phyloP scores from a whole-genome alignment of 2,888 invertebrate genomes.

The Lithosia quadra region DNA sequence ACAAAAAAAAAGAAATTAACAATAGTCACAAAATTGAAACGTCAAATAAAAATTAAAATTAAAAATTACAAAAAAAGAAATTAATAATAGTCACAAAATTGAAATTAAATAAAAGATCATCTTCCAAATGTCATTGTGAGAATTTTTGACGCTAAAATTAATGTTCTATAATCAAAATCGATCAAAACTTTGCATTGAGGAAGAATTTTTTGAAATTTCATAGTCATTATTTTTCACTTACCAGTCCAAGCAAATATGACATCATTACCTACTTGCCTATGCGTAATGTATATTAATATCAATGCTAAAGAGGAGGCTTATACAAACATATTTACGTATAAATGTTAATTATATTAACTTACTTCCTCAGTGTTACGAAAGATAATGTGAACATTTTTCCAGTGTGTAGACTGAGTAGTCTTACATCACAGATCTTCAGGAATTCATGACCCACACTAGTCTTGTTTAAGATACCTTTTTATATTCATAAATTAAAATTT shows the following conservation, averaged over 20 bases:
- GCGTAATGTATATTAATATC: neutral
- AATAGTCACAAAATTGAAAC: too few relatives aligned
- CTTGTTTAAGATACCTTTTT: neutral
- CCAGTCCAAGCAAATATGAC: neutral
- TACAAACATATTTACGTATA: neutral
- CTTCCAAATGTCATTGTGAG: too few relatives aligned
- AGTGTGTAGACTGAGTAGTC: neutral
- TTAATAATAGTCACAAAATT: too few relatives aligned
- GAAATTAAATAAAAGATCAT: too few relatives aligned
- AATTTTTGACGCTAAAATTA: too few relatives aligned
- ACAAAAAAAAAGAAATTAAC: too few relatives aligned
- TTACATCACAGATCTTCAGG: neutral
- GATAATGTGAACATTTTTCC: slow-evolving; percentile 1
- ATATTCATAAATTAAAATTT: neutral
- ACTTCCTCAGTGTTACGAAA: slow-evolving; percentile 2
- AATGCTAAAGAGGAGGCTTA: neutral
- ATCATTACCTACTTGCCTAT: slow-evolving; percentile 2
- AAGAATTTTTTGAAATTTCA: too few relatives aligned
- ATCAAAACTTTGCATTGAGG: too few relatives aligned
- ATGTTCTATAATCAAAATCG: too few relatives aligned
- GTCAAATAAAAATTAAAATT: too few relatives aligned
- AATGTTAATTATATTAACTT: neutral
- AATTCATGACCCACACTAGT: neutral
- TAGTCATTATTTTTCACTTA: neutral
- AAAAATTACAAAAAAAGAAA: too few relatives aligned